These are phyloP conservation scores for Styela clava DNA, from an alignment of 23 tunicate species.

Conservation along the genomic window DNA sequence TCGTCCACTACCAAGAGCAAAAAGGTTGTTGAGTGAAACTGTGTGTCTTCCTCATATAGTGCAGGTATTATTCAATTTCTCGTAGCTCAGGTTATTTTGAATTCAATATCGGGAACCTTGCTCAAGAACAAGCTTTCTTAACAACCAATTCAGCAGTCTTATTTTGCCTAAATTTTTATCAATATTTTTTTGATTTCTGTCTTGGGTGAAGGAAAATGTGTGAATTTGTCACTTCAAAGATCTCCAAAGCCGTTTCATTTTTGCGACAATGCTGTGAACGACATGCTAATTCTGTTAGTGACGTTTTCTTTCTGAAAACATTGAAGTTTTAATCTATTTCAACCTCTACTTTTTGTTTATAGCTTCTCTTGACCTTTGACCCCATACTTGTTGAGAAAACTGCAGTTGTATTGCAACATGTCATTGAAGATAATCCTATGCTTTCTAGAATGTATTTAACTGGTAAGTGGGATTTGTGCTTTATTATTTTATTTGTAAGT, in stretches of 20 bases:
- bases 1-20: slow-evolving; percentile 87
- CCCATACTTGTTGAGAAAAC: slow-evolving; percentile 92
- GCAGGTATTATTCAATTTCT: slow-evolving; percentile 36
- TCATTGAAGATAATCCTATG: slow-evolving; percentile 83
- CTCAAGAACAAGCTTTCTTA: too few relatives aligned
- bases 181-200: too few relatives aligned
- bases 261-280: too few relatives aligned
- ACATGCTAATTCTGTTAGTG: too few relatives aligned
- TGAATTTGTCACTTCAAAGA: too few relatives aligned
- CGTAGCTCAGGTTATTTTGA: not conserved
- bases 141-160: too few relatives aligned
- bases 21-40: slow-evolving; percentile 57
- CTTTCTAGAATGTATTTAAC: slow-evolving; percentile 77
- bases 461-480: slow-evolving; percentile 48
- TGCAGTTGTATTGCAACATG: slow-evolving; percentile 55
- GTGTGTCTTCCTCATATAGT: slow-evolving; percentile 87
- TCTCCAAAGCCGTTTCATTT: too few relatives aligned
- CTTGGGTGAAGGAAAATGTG: too few relatives aligned
- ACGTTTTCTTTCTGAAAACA: too few relatives aligned
- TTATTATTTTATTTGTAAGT: not conserved
- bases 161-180: too few relatives aligned
- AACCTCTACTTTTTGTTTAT: slow-evolving; percentile 2
- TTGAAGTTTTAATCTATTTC: too few relatives aligned
- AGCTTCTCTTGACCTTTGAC: slow-evolving; percentile 94
- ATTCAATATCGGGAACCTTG: too few relatives aligned